These are phyloP conservation scores for Anas platyrhynchos DNA, from an alignment of 2,113 vertebrate species.

Conservation along the genomic window DNA sequence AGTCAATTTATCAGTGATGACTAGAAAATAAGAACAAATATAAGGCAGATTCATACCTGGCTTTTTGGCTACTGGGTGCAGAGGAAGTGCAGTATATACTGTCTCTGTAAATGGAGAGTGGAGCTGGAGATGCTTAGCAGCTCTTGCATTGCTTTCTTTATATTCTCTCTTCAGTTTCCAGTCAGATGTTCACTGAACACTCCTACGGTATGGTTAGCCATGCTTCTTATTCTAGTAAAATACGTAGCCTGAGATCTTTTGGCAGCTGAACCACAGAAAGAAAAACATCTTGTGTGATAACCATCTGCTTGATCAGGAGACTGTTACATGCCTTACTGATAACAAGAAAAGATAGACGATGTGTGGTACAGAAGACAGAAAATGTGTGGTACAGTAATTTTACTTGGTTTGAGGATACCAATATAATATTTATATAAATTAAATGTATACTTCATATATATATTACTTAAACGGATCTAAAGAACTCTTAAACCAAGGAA, in stretches of 20 bases:
- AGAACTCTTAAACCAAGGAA: not conserved
- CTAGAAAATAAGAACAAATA: not conserved
- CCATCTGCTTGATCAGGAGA: not conserved
- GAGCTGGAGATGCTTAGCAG: not conserved
- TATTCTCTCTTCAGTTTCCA: not conserved
- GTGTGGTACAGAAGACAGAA: too few species aligned
- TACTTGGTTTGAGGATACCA: not conserved
- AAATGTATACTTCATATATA: not conserved
- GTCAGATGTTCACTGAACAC: accelerated
- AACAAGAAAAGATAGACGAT: not conserved
- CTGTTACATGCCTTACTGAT: not conserved
- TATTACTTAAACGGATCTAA: not conserved
- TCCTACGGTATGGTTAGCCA: accelerated
- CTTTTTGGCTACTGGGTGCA: not conserved
- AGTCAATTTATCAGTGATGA: not conserved
- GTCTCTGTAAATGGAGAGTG: not conserved
- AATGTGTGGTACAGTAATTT: not conserved
- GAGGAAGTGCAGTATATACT: not conserved
- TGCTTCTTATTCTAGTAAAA: not conserved
- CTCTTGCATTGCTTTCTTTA: not conserved
- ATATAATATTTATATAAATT: not conserved
- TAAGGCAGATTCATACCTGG: not conserved
- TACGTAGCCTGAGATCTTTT: not conserved
- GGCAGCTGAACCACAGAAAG: not conserved
- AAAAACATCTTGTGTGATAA: not conserved